Percentiles rank a stretch among this genome's conserved stretches.
These are phyloP conservation scores for Caiman crocodilus DNA, from an alignment of 2,797 vertebrate species.

Conservation along the genomic window DNA sequence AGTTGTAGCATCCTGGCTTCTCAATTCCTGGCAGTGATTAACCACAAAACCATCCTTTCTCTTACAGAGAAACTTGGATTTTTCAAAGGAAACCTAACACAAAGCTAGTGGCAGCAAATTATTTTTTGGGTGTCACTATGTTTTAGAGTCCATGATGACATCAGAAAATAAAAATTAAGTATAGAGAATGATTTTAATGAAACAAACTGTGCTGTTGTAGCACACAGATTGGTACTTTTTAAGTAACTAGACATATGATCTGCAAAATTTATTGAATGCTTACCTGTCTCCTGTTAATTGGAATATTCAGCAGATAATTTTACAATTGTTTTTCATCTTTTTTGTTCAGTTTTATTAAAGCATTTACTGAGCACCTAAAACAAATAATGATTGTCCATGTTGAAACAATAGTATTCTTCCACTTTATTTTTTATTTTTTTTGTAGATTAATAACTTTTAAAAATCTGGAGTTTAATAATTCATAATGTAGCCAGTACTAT, in stretches of 20 bases:
- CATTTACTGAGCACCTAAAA: background rate
- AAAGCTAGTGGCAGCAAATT: background rate
- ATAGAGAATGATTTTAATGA: background rate
- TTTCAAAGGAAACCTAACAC: background rate
- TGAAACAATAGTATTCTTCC: background rate
- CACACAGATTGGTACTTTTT: background rate
- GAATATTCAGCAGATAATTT: background rate
- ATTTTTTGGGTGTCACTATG: fast-evolving
- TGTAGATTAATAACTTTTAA: background rate
- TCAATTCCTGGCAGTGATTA: background rate
- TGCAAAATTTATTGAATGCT: fast-evolving
- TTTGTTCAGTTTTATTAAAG: background rate
- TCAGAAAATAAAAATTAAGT: background rate
- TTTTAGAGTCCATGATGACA: background rate
- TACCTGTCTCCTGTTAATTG: background rate
- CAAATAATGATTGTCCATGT: background rate
- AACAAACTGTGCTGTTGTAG: background rate
- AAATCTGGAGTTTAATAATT: background rate
- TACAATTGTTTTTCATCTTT: background rate
- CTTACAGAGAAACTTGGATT: background rate
- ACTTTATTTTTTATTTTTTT: background rate
- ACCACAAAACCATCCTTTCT: background rate
- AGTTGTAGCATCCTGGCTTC: background rate
- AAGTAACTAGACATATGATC: background rate
- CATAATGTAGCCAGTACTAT: background rate